Base-by-base conservation (phyloP, 2,888 invertebrate species). In the Seladonia tumulorum region DNA sequence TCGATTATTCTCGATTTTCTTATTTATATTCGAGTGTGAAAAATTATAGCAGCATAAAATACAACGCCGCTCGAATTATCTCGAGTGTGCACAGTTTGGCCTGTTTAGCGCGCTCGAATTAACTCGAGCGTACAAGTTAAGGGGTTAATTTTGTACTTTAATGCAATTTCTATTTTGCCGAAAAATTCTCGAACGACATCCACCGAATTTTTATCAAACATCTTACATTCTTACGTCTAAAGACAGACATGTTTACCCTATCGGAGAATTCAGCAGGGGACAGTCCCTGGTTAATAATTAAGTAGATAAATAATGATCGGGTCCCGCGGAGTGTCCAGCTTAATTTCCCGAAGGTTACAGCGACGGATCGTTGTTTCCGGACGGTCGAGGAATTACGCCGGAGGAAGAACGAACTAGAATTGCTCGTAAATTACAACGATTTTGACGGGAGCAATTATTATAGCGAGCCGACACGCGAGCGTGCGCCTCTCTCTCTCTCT, bases 371-470 rank as follows among this genome's bases (percentile, higher is more conserved):
- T 29, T 14, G 57, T 47, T 53, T 76, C 79, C 76, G 71, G 70
- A 49, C 72, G 35, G 76, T 45, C 47, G 35, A 53, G 68, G 45
- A 83, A 83, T 83, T 83, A 79, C 82, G 71, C 63, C 75, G 79
- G 63, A 39, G 47, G 79, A 75, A 63, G 75, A 79, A 79, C 68
- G 71, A 47, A 74, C 79, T 71, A 45, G 57, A 72, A 76, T 79
- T 72, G 75, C 53, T 75, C 78, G 85, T 85, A 85, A 85, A 85
- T 85, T 82, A 72, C 72, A 45, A 16, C 68, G 75, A 82, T 83
- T 85, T 82, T 73, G 85, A 85, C 79, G 82, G 63, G 22, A 39
- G 42, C 79, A 66, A 85, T 85, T 85, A 77, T 78, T 82, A 76
- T 79, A 75, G 75, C 63, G 45, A 29, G 63, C 35, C 72, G 74